Base-by-base conservation (phyloP, 2,113 vertebrate genomes). In the Panthera leo region DNA sequence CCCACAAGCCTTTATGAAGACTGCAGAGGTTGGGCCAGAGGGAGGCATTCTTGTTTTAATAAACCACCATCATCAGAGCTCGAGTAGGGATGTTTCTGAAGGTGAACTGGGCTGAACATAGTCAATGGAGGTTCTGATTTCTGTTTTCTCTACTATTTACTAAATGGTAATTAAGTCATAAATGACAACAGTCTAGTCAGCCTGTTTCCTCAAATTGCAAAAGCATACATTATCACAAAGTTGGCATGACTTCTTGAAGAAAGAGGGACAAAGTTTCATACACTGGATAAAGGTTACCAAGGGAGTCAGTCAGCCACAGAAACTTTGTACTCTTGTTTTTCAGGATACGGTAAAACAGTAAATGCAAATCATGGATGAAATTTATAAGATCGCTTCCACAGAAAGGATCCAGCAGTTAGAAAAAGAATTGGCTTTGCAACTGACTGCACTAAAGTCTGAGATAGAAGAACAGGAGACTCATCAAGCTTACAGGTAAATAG, bases 331-430 rank as follows among this genome's bases (percentile, higher is more conserved):
- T 91, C 61, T 80, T 76, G 31, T 58, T 86, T 98, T 89, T 45
- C 92, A 97, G 83, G n/a, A 48, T 85, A 76, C 27, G 39, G 75
- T 80, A 85, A 45, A 85, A 67, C 27, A 95, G 36, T 61, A 61
- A 48, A 16, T 65, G 98, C 97, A 45, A 39, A 89, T 68, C 92
- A 99, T 99, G 99, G 97, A 97, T 90, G 96, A 98, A 18, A 71
- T 96, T 2, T 99, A 98, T 85, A 98, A 97, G 97, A 91, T 98
- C 5, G 98, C 98, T 63, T 99, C 98, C 45, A 98, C 98, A n/a
- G 97, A 98, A 39, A 99, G 98, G 89, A 96, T 98, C 93, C 97
- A 98, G 97, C 98, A 98, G 86, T 94, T 99, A 97, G 99, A 99
- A 96, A 98, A 98, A 68, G 99, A 99, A 71, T 95, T 99, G 97